Evolutionary conservation across 2,797 vertebrate genomes (phyloP).

Genomic region (Intellagama lesueurii): DNA sequence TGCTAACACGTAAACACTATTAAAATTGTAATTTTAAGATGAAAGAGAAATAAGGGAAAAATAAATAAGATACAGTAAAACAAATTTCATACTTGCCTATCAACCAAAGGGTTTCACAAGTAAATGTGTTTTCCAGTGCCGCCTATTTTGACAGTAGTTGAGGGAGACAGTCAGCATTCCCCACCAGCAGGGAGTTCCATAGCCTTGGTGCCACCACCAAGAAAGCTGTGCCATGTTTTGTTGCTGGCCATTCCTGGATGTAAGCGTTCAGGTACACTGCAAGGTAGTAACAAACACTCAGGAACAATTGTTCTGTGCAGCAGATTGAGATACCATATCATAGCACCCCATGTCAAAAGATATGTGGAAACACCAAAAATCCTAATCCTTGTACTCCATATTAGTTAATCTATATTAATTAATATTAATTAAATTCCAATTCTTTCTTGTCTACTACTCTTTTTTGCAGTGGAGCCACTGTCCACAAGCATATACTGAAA

Average conservation of each 20-base stretch:
- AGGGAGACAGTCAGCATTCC: not conserved
- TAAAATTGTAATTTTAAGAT: not conserved
- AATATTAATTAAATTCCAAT: not conserved
- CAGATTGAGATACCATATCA: not conserved
- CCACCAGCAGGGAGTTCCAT: not conserved
- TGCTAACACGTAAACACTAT: not conserved
- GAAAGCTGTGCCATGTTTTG: not conserved
- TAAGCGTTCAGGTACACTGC: not conserved
- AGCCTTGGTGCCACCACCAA: not conserved
- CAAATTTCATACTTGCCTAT: not conserved
- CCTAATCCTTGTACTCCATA: not conserved
- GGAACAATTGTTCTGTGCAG: not conserved
- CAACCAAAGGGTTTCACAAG: not conserved
- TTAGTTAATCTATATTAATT: not conserved
- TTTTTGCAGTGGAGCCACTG: not conserved
- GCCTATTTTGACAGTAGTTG: not conserved
- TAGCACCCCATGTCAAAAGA: not conserved
- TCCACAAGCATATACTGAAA: not conserved
- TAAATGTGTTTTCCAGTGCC: not conserved
- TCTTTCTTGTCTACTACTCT: not conserved
- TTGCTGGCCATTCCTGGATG: not conserved
- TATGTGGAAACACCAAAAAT: not conserved
- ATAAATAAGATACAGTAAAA: not conserved
- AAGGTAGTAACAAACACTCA: not conserved
- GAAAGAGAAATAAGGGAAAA: not conserved